These are phyloP conservation scores for Galemys pyrenaicus DNA, from an alignment of 2,113 vertebrate genomes.

Conservation along the genomic window DNA sequence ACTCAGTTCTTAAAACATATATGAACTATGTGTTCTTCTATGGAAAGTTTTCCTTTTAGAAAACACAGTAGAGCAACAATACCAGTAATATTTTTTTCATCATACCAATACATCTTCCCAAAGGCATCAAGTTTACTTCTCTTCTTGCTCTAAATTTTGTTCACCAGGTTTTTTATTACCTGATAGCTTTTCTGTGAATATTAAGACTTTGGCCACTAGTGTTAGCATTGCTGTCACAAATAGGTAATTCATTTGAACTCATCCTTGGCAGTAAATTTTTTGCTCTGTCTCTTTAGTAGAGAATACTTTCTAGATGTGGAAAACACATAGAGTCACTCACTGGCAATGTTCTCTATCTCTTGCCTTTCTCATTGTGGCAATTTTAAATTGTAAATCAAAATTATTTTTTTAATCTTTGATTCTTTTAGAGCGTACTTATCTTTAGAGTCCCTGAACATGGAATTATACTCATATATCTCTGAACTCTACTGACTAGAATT, in stretches of 20 bases:
- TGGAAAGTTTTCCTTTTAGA: constrained; percentile 2
- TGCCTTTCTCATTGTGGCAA: neutral
- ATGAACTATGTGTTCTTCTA: neutral
- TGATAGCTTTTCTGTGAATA: neutral
- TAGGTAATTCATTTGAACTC: neutral
- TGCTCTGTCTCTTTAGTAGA: neutral
- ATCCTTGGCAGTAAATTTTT: neutral
- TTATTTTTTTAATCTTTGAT: neutral
- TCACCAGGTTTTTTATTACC: neutral
- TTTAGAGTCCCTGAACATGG: neutral
- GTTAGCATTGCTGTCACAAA: neutral
- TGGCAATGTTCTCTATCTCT: neutral
- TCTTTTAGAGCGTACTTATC: neutral
- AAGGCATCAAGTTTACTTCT: neutral
- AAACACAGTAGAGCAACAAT: neutral
- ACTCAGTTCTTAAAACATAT: neutral
- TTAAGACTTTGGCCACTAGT: neutral
- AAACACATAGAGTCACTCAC: neutral
- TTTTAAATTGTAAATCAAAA: constrained; percentile 10
- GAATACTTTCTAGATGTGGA: neutral
- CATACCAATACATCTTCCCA: neutral
- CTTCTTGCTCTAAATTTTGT: neutral
- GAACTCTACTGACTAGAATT: neutral
- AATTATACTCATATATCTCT: constrained; percentile 28
- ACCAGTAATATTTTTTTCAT: neutral